Base-by-base conservation (phyloP, 2,797 vertebrate species). In the Helarctos malayanus region DNA sequence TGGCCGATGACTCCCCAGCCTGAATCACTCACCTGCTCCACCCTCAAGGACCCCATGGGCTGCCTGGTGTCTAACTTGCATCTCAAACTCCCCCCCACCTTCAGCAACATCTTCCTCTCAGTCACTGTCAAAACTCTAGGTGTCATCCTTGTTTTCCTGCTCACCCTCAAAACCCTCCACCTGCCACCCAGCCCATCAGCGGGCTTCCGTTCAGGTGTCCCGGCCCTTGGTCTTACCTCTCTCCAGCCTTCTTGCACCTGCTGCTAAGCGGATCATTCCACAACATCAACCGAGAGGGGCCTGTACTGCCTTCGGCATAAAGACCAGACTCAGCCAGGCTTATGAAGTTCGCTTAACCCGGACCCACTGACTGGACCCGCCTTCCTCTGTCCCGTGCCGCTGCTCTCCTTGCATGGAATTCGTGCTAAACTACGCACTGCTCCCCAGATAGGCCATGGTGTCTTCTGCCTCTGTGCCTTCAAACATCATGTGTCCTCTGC, bases 121-220 rank as follows among this genome's bases (percentile, higher is more conserved):
- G 1, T 8, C 3, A 7, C 41, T 41, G 0, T 45, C n/a, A 3
- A 4, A 57, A 29, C 29, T 14, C 29, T 10, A 7, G 41, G 35
- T 1, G 0, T 69, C 52, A 9, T 19, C 41, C 2, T 21, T 8
- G 7, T 21, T 45, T 8, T 29, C 47, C 38, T 47, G 56, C 54
- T 9, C 0, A 13, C 12, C 61, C 59, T 52, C 21, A 7, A 7
- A 32, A 65, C 16, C 29, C 32, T 2, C 10, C 0, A 0, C 32
- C 93, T 18, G 25, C 59, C n/a, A 10, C 23, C 29, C 85, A 2
- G 7, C 2, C 45, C 79, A 35, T 5, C 88, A 41, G 16, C 0
- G 2, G 14, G 75, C 84, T 25, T n/a, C n/a, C 14, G 1, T 45
- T 3, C 63, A 1, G 2, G 16, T 29, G 80, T 59, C 56, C 14